A percentile compares a stretch with the other conserved stretches of the same genome.
Evolutionary conservation across 2,888 invertebrate species (phyloP).

Genomic region (Linnaemya vulpina): DNA sequence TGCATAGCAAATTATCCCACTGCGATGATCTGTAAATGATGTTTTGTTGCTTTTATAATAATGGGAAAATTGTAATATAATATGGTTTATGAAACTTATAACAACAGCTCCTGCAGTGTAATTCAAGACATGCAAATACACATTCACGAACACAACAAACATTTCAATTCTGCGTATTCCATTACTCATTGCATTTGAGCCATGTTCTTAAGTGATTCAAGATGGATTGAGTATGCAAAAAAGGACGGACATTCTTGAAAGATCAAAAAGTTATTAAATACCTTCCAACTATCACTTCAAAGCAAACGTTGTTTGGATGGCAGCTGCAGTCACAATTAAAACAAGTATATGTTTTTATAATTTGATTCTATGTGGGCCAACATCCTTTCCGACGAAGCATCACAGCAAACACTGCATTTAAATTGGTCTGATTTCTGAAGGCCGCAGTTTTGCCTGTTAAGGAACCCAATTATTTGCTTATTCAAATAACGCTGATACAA

Average conservation of each 20-base stretch:
- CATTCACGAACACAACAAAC: not conserved
- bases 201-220: not conserved
- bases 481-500: no score
- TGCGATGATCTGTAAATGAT: slow-evolving; percentile 69
- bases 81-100: slow-evolving; percentile 64
- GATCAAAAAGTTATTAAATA: no score
- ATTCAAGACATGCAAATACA: slow-evolving; percentile 33
- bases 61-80: slow-evolving; percentile 70
- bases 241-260: not conserved
- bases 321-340: no score
- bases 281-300: no score
- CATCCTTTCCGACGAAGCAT: no score
- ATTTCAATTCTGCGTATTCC: not conserved
- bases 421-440: no score
- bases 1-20: slow-evolving; percentile 55
- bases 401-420: no score
- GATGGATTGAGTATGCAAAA: not conserved
- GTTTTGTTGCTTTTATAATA: slow-evolving; percentile 62
- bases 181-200: slow-evolving; percentile 32
- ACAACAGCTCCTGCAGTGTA: slow-evolving; percentile 62
- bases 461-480: no score
- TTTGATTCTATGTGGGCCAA: no score
- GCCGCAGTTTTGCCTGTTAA: no score
- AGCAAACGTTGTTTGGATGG: no score
- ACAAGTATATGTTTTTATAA: no score